Evolutionary conservation across 2,888 invertebrate species (phyloP).

Genomic region (Lomographa bimaculata): DNA sequence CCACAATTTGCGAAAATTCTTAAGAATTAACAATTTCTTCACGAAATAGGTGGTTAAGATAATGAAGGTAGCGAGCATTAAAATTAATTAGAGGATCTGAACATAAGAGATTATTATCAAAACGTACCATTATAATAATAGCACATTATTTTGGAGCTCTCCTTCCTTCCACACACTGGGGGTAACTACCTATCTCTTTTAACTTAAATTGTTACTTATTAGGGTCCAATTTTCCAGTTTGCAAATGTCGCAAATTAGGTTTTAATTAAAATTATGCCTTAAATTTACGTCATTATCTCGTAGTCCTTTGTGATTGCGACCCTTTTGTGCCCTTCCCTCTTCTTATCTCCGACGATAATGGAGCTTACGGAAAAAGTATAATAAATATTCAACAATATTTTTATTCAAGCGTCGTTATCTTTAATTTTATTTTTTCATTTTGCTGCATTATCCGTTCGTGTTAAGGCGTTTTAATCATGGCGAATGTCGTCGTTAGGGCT

Average conservation of each 20-base stretch:
- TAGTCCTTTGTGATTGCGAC: constrained; percentile 64
- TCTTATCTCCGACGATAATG: constrained; percentile 58
- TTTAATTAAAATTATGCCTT: constrained; percentile 74
- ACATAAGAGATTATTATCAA: constrained; percentile 29
- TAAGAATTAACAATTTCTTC: constrained; percentile 16
- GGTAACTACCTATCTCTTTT: constrained; percentile 39
- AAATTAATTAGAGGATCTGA: constrained; percentile 31
- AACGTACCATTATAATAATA: constrained; percentile 19
- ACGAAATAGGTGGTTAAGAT: constrained; percentile 16
- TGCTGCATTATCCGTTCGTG: constrained; percentile 13
- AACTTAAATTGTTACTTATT: constrained; percentile 42
- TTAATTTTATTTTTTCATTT: constrained; percentile 29
- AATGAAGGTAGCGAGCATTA: constrained; percentile 28
- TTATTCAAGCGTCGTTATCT: constrained; percentile 32
- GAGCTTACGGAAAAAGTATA: constrained; percentile 48
- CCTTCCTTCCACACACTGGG: constrained; percentile 22
- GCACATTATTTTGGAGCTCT: constrained; percentile 20
- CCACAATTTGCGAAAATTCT: constrained; percentile 15
- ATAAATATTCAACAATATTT: constrained; percentile 54
- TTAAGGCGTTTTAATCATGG: constrained; percentile 6
- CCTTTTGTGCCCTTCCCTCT: constrained; percentile 53
- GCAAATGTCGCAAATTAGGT: constrained; percentile 67
- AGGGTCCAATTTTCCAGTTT: constrained; percentile 58
- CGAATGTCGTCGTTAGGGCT: not conserved
- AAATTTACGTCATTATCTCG: constrained; percentile 67